Percentiles rank a stretch among this genome's conserved stretches.
These are phyloP conservation scores for Cheilosia grossa DNA, from an alignment of 2,888 invertebrate species.

Conservation along the genomic window DNA sequence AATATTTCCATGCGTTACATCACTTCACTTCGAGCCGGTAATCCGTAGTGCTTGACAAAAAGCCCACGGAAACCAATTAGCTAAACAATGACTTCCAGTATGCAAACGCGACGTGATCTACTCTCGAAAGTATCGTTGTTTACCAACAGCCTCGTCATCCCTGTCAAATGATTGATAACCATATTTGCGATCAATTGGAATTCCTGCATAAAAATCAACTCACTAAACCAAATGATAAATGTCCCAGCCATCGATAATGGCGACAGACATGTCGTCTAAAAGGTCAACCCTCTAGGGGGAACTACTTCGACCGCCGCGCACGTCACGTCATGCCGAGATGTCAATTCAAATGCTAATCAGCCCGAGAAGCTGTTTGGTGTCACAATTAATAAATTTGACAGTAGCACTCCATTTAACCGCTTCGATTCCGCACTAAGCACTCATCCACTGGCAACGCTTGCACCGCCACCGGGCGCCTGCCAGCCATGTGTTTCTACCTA, in stretches of 20 bases:
- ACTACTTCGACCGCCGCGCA: not conserved
- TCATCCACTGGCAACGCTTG: not conserved
- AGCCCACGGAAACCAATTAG: conserved; percentile 41
- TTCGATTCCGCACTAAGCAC: conserved; percentile 57
- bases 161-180: conserved; percentile 63
- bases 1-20: conserved; percentile 18
- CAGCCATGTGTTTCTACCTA: conserved; percentile 63
- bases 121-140: conserved; percentile 3
- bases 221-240: conserved; percentile 44
- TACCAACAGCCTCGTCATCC: conserved; percentile 44
- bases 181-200: conserved; percentile 61
- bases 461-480: not conserved
- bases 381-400: conserved; percentile 74
- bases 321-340: conserved; percentile 39
- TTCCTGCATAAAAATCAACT: conserved; percentile 50
- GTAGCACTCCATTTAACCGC: conserved; percentile 72
- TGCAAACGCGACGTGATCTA: conserved; percentile 39
- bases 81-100: conserved; percentile 48
- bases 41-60: not conserved
- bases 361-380: conserved; percentile 41
- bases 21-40: conserved; percentile 12
- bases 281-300: conserved; percentile 49
- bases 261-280: conserved; percentile 17
- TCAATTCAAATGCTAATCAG: conserved; percentile 72
- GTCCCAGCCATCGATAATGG: conserved; percentile 49